Conservation (phyloP, 2,888 invertebrate genomes). For the Drosophila testacea region DNA sequence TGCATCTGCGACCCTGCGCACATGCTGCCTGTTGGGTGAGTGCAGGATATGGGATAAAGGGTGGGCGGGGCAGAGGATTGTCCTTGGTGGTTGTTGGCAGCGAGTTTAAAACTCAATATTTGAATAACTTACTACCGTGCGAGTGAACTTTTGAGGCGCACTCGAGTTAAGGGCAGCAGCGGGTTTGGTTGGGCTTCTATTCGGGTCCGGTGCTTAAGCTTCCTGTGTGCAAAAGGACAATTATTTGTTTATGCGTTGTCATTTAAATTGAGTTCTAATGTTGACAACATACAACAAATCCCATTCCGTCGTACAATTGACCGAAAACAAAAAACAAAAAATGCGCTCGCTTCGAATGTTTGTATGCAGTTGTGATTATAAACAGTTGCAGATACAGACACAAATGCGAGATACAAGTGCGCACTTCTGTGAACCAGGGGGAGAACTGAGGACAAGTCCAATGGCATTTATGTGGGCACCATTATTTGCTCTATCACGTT, state of each 20-base stretch:
- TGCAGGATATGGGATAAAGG: not conserved
- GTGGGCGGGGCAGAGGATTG: conserved; percentile 8
- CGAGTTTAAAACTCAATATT: conserved; percentile 80
- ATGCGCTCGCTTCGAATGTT: conserved; percentile 14
- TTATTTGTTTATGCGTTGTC: conserved; percentile 84
- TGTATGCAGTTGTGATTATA: conserved; percentile 69
- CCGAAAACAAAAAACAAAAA: conserved; percentile 35
- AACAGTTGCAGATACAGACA: conserved; percentile 33
- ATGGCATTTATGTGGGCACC: conserved; percentile 75
- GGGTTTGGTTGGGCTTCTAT: not conserved
- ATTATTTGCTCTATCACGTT: conserved; percentile 78
- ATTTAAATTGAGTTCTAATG: conserved; percentile 85
- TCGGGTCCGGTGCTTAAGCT: not conserved
- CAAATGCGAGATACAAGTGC: conserved; percentile 21
- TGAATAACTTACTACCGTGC: conserved; percentile 81
- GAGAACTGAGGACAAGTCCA: not conserved
- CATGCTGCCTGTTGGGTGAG: conserved; percentile 40
- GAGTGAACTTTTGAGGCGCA: conserved; percentile 73
- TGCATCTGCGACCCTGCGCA: conserved; percentile 67
- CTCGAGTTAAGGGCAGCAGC: conserved; percentile 46
- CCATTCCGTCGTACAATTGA: conserved; percentile 42
- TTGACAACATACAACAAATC: conserved; percentile 66
- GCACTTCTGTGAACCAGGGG: conserved; percentile 1
- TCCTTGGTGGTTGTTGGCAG: conserved; percentile 47
- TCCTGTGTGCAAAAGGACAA: conserved; percentile 79